A percentile compares a stretch with the other conserved stretches of the same genome.
These are phyloP conservation scores for Cassiopea andromeda DNA, from an alignment of 30 jellyfish, hydroid and myxozoan genomes.

Conservation along the genomic window DNA sequence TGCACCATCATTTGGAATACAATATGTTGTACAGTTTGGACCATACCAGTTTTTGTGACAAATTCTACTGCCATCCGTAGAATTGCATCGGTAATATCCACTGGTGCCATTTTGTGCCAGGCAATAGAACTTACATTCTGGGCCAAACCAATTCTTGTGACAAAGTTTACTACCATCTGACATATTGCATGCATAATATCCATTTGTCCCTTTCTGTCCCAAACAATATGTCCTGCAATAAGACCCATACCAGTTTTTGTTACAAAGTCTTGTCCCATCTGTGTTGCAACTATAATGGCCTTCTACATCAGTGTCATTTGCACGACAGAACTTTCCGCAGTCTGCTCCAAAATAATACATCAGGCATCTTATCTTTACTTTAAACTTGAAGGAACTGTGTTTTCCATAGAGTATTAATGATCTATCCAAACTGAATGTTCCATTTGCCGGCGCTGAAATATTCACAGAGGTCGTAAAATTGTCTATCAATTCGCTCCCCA, in stretches of 20 bases:
- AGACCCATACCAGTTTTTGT: slow-evolving; percentile 62
- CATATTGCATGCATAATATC: slow-evolving; percentile 38
- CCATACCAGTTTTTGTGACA: slow-evolving; percentile 26
- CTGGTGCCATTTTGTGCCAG: neutral
- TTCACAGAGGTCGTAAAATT: slow-evolving; percentile 5
- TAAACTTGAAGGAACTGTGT: neutral
- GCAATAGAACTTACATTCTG: slow-evolving; percentile 30
- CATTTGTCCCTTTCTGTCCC: slow-evolving; percentile 42
- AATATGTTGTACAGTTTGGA: slow-evolving; percentile 17
- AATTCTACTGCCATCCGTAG: neutral
- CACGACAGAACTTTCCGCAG: slow-evolving; percentile 52
- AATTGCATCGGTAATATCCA: slow-evolving; percentile 30
- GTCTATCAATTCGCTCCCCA: slow-evolving; percentile 44
- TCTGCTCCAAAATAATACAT: slow-evolving; percentile 27
- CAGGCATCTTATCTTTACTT: slow-evolving; percentile 35
- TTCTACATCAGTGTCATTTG: slow-evolving; percentile 12
- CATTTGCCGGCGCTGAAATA: slow-evolving; percentile 21
- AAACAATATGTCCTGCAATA: slow-evolving; percentile 41
- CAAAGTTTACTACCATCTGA: slow-evolving; percentile 47
- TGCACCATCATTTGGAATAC: slow-evolving; percentile 19
- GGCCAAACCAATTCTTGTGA: slow-evolving; percentile 50
- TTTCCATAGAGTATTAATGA: neutral
- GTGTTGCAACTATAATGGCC: slow-evolving; percentile 65
- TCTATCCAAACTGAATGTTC: slow-evolving; percentile 8
- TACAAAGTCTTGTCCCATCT: slow-evolving; percentile 44